Conservation (phyloP, 1,140 invertebrate species). For the Xylocopa sonorina region DNA sequence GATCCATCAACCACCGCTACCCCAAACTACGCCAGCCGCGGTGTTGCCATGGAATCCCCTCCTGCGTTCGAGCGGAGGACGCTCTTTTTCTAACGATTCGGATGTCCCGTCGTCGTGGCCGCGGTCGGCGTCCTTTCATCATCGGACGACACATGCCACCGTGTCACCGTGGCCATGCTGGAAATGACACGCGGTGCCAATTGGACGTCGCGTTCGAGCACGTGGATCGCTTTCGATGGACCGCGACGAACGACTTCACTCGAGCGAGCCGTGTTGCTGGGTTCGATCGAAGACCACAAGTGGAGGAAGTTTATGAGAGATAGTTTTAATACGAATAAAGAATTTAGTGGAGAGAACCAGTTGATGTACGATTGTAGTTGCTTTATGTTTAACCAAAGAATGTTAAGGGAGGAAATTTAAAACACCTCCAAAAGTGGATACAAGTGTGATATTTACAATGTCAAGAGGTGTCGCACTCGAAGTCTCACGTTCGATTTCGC, state of each 20-base stretch:
- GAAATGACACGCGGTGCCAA: conserved; percentile 53
- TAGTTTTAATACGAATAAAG: too few relatives aligned
- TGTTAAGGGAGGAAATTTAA: too few relatives aligned
- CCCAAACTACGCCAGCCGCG: conserved; percentile 51
- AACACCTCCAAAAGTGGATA: too few relatives aligned
- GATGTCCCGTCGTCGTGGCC: background rate
- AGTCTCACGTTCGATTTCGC: background rate
- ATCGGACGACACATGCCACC: background rate
- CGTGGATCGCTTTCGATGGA: conserved; percentile 45
- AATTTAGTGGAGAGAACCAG: too few relatives aligned
- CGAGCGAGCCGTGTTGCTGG: too few relatives aligned
- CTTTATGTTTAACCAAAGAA: too few relatives aligned
- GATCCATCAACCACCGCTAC: conserved; percentile 49
- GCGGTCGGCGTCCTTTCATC: background rate
- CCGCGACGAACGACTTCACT: background rate
- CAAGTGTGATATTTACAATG: too few relatives aligned
- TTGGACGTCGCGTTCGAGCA: conserved; percentile 57
- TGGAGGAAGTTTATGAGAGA: too few relatives aligned
- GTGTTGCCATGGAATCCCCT: conserved; percentile 65
- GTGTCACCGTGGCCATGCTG: conserved; percentile 21
- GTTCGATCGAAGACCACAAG: too few relatives aligned
- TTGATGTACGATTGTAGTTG: too few relatives aligned
- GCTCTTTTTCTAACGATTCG: conserved; percentile 31
- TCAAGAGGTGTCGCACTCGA: too few relatives aligned
- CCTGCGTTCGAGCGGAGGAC: conserved; percentile 34